phyloP scores from a whole-genome alignment of 2,888 invertebrate genomes.

The Nomada lathburiana region DNA sequence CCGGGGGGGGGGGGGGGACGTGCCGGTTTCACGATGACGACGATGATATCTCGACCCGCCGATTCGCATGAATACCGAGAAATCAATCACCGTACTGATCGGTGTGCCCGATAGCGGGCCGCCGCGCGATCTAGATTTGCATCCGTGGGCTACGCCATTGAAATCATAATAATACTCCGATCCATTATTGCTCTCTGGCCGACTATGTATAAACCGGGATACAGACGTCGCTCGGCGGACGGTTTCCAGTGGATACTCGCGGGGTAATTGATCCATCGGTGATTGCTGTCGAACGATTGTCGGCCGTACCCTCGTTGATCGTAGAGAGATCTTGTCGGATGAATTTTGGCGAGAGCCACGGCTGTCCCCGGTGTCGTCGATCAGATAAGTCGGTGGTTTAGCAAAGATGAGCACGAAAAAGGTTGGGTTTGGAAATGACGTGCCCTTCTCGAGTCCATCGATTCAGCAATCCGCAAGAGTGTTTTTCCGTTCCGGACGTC shows the following conservation, averaged over 20 bases:
- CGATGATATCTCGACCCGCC: conserved; percentile 71
- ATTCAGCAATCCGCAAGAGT: not conserved
- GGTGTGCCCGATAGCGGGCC: conserved; percentile 60
- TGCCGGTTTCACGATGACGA: conserved; percentile 64
- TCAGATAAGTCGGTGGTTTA: no score
- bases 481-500: not conserved
- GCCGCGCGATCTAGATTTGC: conserved; percentile 71
- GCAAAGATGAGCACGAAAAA: not conserved
- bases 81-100: conserved; percentile 76
- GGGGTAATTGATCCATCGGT: conserved; percentile 56
- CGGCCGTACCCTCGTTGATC: not conserved
- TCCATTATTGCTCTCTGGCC: conserved; percentile 62
- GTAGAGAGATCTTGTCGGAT: not conserved
- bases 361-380: no score
- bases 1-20: no score
- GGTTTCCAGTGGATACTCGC: conserved; percentile 28
- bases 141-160: conserved; percentile 70
- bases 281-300: conserved; percentile 13
- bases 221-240: conserved; percentile 55
- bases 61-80: conserved; percentile 73
- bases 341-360: conserved; percentile 1
- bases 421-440: not conserved
- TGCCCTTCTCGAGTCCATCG: no score
- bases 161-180: conserved; percentile 75
- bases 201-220: conserved; percentile 25